Evolutionary conservation across 1,140 invertebrate species (phyloP).

Genomic region (Hydropsyche tenuis): DNA sequence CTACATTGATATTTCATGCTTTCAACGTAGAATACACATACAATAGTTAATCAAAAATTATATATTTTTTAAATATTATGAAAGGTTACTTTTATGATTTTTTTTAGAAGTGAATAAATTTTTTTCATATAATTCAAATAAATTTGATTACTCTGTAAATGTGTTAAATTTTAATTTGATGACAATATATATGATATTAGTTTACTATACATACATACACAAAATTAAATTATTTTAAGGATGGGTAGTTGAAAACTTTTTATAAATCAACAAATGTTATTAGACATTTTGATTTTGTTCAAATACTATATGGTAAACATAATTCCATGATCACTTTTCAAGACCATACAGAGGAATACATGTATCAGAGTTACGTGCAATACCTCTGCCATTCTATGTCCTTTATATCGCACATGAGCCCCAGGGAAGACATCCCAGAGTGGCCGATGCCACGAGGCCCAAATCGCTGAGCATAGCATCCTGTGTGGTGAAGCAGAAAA

Average conservation of each 20-base stretch:
- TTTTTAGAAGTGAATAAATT: too few species aligned
- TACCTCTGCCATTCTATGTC: conserved; percentile 71
- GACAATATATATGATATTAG: too few species aligned
- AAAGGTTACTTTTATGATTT: too few species aligned
- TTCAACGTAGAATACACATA: not conserved
- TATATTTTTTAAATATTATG: too few species aligned
- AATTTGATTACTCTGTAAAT: too few species aligned
- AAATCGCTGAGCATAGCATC: conserved; percentile 81
- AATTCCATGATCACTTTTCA: conserved; percentile 28
- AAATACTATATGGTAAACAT: not conserved
- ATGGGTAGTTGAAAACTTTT: too few species aligned
- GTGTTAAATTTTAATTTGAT: too few species aligned
- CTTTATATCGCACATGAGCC: conserved; percentile 72
- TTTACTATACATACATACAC: too few species aligned
- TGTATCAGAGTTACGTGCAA: conserved; percentile 40
- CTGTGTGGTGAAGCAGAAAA: conserved; percentile 65
- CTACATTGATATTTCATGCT: not conserved
- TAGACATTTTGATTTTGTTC: not conserved
- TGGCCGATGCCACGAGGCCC: conserved; percentile 91
- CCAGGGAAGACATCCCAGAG: conserved; percentile 76
- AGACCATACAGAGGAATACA: conserved; percentile 37
- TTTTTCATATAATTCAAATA: too few species aligned
- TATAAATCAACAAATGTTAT: too few species aligned
- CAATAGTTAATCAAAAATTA: too few species aligned
- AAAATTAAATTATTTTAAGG: too few species aligned